A percentile compares a stretch with the other conserved stretches of the same genome.
phyloP scores from a whole-genome alignment of 2,113 vertebrate species.

The Lathamus discolor region DNA sequence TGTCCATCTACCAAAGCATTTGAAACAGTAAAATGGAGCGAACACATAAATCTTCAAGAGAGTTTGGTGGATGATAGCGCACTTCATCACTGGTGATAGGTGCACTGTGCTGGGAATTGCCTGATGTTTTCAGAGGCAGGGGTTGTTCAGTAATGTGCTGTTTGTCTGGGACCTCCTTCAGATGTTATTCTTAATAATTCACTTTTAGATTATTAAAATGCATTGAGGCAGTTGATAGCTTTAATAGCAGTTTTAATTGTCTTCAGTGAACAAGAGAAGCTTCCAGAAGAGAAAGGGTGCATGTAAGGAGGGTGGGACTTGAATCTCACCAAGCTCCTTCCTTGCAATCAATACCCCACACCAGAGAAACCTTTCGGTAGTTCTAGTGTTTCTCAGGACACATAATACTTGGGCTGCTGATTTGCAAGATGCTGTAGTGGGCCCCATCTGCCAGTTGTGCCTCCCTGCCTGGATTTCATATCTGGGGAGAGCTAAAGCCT shows the following conservation, averaged over 20 bases:
- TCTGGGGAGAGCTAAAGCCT: background rate
- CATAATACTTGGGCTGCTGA: accelerated
- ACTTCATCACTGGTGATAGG: background rate
- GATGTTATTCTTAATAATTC: background rate
- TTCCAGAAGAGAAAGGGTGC: background rate
- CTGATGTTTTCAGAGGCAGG: background rate
- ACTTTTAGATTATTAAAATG: background rate
- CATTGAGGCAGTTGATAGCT: background rate
- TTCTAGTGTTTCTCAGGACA: background rate
- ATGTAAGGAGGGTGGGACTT: background rate
- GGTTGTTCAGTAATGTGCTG: background rate
- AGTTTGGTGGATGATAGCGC: background rate
- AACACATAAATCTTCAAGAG: background rate
- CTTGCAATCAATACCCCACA: accelerated
- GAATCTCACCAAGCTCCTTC: background rate
- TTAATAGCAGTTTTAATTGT: background rate
- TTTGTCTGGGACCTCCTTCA: background rate
- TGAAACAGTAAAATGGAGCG: background rate
- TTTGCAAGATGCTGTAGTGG: background rate
- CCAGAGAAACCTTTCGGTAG: background rate
- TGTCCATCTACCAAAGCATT: background rate
- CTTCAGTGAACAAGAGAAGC: background rate
- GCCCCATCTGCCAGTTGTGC: background rate
- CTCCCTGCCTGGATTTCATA: background rate
- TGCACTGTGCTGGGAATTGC: background rate